A percentile compares a stretch with the other conserved stretches of the same genome.
These are phyloP conservation scores for Alloscopus bannaensis DNA, from an alignment of 2,888 invertebrate species.

Conservation along the genomic window DNA sequence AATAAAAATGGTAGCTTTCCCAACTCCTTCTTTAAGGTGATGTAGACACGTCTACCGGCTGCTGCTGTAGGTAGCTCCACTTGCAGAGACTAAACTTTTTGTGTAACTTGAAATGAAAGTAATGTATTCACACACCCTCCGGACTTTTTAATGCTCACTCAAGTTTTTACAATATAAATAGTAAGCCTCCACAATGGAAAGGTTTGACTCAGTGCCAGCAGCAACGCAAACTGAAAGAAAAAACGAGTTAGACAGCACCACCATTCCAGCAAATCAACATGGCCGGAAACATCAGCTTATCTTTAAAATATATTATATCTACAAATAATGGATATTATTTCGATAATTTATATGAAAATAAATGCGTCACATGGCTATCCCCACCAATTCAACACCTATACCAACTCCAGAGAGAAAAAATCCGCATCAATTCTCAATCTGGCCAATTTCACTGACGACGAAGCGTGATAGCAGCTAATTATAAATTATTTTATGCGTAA, in stretches of 20 bases:
- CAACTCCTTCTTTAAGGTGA: conserved; percentile 5
- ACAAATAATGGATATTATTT: conserved; percentile 43
- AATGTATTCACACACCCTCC: conserved; percentile 58
- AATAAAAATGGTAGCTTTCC: conserved; percentile 24
- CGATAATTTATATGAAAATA: conserved; percentile 41
- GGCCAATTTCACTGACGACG: conserved; percentile 19
- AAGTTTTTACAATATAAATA: too few species aligned
- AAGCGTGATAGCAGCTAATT: conserved; percentile 60
- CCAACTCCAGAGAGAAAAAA: conserved; percentile 5
- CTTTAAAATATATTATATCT: conserved; percentile 57
- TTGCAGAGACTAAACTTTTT: conserved; percentile 26
- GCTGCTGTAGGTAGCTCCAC: background rate
- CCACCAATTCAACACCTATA: conserved; percentile 6
- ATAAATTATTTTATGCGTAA: conserved; percentile 63
- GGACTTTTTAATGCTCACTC: conserved; percentile 51
- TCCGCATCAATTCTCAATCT: conserved; percentile 15
- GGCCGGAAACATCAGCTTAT: conserved; percentile 66
- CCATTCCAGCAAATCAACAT: conserved; percentile 53
- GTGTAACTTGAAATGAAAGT: conserved; percentile 42
- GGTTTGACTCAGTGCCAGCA: background rate
- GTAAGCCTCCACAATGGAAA: too few species aligned
- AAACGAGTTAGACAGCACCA: background rate
- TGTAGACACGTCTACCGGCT: conserved; percentile 29
- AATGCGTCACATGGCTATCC: conserved; percentile 6
- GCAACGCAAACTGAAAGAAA: background rate